These are phyloP conservation scores for Rhabdornis inornatus DNA, from an alignment of 2,113 vertebrate genomes.

Conservation along the genomic window DNA sequence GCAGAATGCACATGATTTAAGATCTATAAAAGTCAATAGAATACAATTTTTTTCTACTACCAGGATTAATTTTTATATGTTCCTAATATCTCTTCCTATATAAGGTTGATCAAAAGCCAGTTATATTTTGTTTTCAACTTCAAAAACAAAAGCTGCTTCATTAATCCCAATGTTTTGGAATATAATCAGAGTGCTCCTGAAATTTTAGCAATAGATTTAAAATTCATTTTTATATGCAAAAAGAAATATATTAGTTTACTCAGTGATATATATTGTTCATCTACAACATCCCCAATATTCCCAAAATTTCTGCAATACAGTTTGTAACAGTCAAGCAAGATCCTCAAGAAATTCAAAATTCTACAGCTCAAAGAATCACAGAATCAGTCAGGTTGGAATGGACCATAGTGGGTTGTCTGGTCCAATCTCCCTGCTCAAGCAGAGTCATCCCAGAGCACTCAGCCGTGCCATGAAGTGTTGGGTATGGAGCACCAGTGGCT, in stretches of 20 bases:
- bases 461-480: not conserved
- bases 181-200: not conserved
- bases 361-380: not conserved
- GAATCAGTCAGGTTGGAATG: not conserved
- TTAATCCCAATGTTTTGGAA: not conserved
- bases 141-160: not conserved
- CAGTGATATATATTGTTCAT: not conserved
- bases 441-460: not conserved
- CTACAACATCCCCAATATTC: not conserved
- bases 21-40: not conserved
- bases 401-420: not conserved
- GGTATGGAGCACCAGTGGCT: not conserved
- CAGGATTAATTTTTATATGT: not conserved
- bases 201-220: not conserved
- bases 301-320: not conserved
- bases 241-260: not conserved
- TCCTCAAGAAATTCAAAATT: not conserved
- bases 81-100: not conserved
- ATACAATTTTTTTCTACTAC: not conserved
- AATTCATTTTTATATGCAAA: not conserved
- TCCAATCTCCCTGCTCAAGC: not conserved
- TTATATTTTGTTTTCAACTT: not conserved
- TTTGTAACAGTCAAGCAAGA: not conserved
- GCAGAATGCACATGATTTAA: not conserved
- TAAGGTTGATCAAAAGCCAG: not conserved